These are phyloP conservation scores for Polypedilum pembai DNA, from an alignment of 1,140 invertebrate species.

Conservation along the genomic window DNA sequence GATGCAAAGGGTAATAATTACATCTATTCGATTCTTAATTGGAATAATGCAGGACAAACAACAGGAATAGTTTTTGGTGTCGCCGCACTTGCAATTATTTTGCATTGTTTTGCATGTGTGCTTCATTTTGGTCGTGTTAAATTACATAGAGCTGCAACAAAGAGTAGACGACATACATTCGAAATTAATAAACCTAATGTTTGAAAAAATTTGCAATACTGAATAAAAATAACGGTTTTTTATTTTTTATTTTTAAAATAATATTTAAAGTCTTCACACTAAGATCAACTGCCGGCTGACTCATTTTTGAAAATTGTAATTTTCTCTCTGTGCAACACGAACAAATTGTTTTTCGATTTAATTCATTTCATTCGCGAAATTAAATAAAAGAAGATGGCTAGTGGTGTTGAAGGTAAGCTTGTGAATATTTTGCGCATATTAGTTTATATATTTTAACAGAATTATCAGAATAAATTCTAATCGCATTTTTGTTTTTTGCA, in stretches of 20 bases:
- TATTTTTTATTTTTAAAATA: not conserved
- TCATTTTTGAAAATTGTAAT: not conserved
- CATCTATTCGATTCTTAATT: not conserved
- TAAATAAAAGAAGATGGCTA: not conserved
- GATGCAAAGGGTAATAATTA: not conserved
- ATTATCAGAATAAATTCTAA: not conserved
- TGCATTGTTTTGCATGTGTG: not conserved
- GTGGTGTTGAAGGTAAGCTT: slow-evolving; percentile 19
- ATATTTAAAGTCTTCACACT: not conserved
- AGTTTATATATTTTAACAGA: not conserved
- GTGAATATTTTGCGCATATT: not conserved
- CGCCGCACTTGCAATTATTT: not conserved
- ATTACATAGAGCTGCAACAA: not conserved
- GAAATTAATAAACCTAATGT: not conserved
- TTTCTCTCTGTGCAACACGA: not conserved
- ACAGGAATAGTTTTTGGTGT: not conserved
- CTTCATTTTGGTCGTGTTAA: not conserved
- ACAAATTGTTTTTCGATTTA: not conserved
- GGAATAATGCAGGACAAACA: not conserved
- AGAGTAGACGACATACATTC: not conserved
- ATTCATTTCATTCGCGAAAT: not conserved
- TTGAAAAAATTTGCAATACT: not conserved
- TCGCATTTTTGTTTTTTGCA: not conserved
- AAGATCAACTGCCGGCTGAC: not conserved
- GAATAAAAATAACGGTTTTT: not conserved